phyloP scores from a whole-genome alignment of 1,140 invertebrate genomes.

The Drosophila setifemur region DNA sequence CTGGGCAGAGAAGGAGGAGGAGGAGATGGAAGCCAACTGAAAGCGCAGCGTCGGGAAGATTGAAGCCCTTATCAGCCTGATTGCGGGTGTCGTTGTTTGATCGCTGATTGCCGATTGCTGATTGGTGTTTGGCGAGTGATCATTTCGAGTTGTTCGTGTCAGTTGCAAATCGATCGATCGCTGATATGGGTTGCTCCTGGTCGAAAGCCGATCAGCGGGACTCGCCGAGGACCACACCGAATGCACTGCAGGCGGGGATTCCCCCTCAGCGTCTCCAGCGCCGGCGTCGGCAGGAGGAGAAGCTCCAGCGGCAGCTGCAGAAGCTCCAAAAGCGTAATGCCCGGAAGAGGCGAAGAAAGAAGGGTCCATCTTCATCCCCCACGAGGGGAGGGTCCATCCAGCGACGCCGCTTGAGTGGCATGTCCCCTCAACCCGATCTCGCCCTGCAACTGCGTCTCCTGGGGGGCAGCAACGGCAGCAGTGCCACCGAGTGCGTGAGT shows the following conservation, averaged over 20 bases:
- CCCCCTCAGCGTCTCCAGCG: slow-evolving; percentile 1
- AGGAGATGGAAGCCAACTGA: slow-evolving; percentile 3
- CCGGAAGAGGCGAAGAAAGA: slow-evolving; percentile 36
- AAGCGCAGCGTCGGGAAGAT: slow-evolving; percentile 8
- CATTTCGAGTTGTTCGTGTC: slow-evolving; percentile 1
- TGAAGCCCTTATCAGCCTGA: slow-evolving; percentile 11
- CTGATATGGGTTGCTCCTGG: slow-evolving; percentile 65
- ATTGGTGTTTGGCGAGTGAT: neutral
- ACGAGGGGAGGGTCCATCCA: slow-evolving; percentile 12
- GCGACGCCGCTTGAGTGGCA: neutral
- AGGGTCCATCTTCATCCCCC: neutral
- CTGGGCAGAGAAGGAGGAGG: too few species aligned
- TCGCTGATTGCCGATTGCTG: neutral
- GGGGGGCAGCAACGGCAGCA: slow-evolving; percentile 65
- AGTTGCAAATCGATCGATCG: slow-evolving; percentile 5
- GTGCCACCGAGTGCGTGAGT: slow-evolving; percentile 55
- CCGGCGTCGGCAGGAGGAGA: slow-evolving; percentile 52
- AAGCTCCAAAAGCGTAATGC: slow-evolving; percentile 65
- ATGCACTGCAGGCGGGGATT: slow-evolving; percentile 56
- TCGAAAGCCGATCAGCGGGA: slow-evolving; percentile 48
- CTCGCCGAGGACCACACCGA: slow-evolving; percentile 11
- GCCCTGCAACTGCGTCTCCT: slow-evolving; percentile 48
- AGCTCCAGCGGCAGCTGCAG: slow-evolving; percentile 54
- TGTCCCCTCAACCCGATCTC: slow-evolving; percentile 7
- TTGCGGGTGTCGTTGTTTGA: slow-evolving; percentile 24